These are phyloP conservation scores for Neotoxoptera formosana DNA, from an alignment of 1,140 invertebrate genomes.

Conservation along the genomic window DNA sequence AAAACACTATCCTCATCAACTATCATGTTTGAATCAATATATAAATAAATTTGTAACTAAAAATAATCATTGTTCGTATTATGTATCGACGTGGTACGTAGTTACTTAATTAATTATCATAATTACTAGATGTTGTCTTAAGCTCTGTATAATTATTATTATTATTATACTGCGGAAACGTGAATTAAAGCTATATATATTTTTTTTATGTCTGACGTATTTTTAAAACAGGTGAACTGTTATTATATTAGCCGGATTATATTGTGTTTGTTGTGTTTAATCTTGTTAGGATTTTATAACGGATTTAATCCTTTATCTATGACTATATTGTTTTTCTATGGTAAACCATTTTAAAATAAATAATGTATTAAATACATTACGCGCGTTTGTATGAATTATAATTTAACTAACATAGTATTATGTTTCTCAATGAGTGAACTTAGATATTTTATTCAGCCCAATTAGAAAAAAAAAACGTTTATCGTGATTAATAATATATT, in stretches of 20 bases:
- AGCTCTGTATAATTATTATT: background rate
- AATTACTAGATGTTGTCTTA: background rate
- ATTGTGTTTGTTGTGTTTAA: background rate
- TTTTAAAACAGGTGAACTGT: background rate
- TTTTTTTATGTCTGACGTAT: background rate
- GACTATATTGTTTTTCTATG: background rate
- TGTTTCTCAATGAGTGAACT: background rate
- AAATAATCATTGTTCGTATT: background rate
- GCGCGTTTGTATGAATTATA: background rate
- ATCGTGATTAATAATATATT: background rate
- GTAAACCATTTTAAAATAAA: background rate
- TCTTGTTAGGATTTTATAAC: conserved; percentile 31
- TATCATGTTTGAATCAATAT: background rate
- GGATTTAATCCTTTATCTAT: conserved; percentile 8
- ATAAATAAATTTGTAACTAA: background rate
- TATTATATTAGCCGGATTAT: background rate
- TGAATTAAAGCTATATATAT: background rate
- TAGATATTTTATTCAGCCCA: background rate
- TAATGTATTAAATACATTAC: background rate
- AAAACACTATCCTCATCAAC: background rate
- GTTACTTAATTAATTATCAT: conserved; percentile 5
- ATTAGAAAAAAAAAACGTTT: background rate
- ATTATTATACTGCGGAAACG: background rate
- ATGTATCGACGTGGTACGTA: background rate
- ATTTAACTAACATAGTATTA: background rate